Evolutionary conservation across 2,113 vertebrate genomes (phyloP).

Genomic region (Gallinago undulata): DNA sequence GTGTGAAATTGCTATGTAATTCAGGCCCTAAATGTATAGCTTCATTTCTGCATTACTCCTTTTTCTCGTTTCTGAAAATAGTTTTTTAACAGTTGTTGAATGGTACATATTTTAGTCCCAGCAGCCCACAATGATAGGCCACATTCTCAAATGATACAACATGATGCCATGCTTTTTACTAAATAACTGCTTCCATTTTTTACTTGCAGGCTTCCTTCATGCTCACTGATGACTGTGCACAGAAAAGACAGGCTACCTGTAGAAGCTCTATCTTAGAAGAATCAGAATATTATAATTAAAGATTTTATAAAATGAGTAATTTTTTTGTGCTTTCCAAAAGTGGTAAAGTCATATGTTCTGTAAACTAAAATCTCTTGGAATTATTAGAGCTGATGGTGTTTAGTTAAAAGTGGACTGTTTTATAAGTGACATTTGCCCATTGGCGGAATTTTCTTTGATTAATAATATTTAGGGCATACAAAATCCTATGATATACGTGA

Average conservation of each 20-base stretch:
- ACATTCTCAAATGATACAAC: constrained; percentile 73
- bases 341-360: neutral
- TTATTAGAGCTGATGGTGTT: neutral
- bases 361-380: neutral
- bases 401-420: neutral
- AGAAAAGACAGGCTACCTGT: constrained; percentile 56
- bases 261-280: constrained; percentile 19
- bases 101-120: constrained; percentile 63
- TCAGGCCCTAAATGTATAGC: neutral
- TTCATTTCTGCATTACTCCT: constrained; percentile 14
- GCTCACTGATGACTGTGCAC: constrained; percentile 18
- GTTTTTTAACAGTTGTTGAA: constrained; percentile 70
- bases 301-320: neutral
- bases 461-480: neutral
- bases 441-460: neutral
- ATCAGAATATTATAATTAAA: neutral
- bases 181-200: constrained; percentile 74
- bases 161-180: constrained; percentile 71
- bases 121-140: constrained; percentile 69
- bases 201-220: constrained; percentile 45
- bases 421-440: neutral
- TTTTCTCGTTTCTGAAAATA: constrained; percentile 44
- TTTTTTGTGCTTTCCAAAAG: neutral
- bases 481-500: neutral
- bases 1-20: neutral